Conservation (phyloP, 2,797 vertebrate species). For the Notoglanidium macrostoma region DNA sequence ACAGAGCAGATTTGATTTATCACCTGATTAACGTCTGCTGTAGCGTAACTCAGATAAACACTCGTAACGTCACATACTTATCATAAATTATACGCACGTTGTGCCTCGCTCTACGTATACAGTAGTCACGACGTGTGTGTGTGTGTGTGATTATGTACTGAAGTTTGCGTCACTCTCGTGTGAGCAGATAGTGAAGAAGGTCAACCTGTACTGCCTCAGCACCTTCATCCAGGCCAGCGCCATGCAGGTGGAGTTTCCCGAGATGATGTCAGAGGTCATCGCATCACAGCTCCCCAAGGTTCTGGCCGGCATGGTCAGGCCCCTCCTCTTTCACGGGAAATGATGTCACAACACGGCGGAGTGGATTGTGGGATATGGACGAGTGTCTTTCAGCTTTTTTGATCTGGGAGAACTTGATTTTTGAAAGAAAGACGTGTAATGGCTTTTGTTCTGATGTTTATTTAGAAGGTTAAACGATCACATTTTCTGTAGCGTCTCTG, state of each 20-base stretch:
- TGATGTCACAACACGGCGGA: constrained; percentile 67
- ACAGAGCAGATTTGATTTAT: neutral
- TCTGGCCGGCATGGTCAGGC: constrained; percentile 97
- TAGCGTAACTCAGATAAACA: neutral
- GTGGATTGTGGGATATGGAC: neutral
- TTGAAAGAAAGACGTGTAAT: neutral
- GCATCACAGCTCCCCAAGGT: constrained; percentile 96
- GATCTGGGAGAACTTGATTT: neutral
- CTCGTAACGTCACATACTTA: neutral
- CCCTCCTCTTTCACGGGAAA: constrained; percentile 94
- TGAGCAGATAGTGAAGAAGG: constrained; percentile 92
- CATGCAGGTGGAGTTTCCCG: constrained; percentile 94
- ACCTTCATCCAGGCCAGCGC: constrained; percentile 95
- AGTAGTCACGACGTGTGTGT: neutral
- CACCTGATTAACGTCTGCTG: neutral
- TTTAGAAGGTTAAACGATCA: neutral
- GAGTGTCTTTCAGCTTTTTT: neutral
- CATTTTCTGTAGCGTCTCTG: neutral
- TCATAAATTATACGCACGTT: neutral
- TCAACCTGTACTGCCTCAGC: constrained; percentile 95
- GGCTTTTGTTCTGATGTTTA: neutral
- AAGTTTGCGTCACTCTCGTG: constrained; percentile 50
- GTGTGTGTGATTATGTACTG: neutral
- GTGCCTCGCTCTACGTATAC: neutral
- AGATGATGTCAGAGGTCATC: constrained; percentile 99